Evolutionary conservation across 2,113 vertebrate species (phyloP), one percentile per base, ranked within the genome.

Genomic region (Solea solea): DNA sequence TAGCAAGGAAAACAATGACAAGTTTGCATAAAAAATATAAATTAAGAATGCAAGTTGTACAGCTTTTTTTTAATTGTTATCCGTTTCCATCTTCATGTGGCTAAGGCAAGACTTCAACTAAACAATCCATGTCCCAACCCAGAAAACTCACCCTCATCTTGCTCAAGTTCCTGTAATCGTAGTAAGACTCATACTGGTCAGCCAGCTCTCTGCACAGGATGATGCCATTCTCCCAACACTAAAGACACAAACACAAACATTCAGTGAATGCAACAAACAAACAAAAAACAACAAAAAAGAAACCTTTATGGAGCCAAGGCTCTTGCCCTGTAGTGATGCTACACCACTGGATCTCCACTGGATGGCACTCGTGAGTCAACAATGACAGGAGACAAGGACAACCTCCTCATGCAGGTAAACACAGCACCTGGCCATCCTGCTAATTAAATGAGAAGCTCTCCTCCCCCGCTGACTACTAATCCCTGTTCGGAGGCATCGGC

Each of bases 151-250:
- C 98, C 95, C 96, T 94, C 97, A 99, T 99, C 90, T 99, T 99
- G 94, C 98, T 99, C 86, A 99, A 90, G 88, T 98, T 99, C 81
- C 98, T 95, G 93, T 99, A 99, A 93, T 99, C 98, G 27, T 99
- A 99, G 84, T 96, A 98, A 28, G 94, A 95, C 89, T 99, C 97
- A 4, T 99, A 99, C 65, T 98, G 97, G 80, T 99, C 97, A 1
- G 98, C 98, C 73, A 99, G 95, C 90, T 99, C 98, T 78, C 97
- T 93, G 92, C 98, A 99, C 57, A 99, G 91, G 84, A 99, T 95
- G 84, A 99, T 98, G 69, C 96, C 98, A 14, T 99, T 99, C 88
- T 99, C 98, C 98, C 98, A 99, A 69, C 97, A 98, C 98, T 99
- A 91, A 62, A 7, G 59, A 52, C 57, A 64, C 9, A 42, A 14